phyloP scores from a whole-genome alignment of 2,797 vertebrate genomes.

The Chelmon rostratus region DNA sequence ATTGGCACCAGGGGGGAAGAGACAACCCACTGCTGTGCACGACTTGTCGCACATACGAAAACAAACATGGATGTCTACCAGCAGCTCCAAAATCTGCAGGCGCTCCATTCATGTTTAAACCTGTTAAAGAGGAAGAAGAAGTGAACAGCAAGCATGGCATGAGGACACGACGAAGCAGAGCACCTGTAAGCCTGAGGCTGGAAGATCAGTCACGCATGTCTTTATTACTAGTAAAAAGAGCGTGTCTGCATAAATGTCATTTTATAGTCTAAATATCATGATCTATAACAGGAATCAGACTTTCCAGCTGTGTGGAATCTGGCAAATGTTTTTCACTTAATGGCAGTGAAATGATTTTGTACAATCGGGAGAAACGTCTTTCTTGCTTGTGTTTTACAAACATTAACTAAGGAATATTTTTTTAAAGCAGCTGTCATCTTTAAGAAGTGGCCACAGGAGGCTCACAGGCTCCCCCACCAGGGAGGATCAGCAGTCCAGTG shows the following conservation, averaged over 20 bases:
- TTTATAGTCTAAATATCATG: neutral
- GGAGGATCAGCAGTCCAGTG: conserved; percentile 92
- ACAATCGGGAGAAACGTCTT: neutral
- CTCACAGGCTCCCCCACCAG: conserved; percentile 92
- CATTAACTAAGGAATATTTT: neutral
- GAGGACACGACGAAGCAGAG: conserved; percentile 97
- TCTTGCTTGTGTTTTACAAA: conserved; percentile 14
- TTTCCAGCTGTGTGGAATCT: conserved; percentile 2
- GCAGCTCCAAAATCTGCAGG: conserved; percentile 92
- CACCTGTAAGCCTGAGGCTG: conserved; percentile 88
- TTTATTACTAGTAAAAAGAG: conserved; percentile 1
- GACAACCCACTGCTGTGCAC: conserved; percentile 94
- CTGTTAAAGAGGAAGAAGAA: conserved; percentile 98
- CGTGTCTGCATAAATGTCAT: no score
- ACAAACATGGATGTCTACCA: conserved; percentile 96
- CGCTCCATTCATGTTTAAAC: conserved; percentile 97
- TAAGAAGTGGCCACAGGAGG: conserved; percentile 97
- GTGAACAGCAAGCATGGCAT: conserved; percentile 97
- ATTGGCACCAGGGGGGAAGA: conserved; percentile 95
- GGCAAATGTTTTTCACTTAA: neutral
- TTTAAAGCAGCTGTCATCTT: conserved; percentile 91
- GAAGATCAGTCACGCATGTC: conserved; percentile 5
- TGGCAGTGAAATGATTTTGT: neutral
- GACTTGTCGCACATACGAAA: conserved; percentile 94
- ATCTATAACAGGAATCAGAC: neutral